Base-by-base conservation (phyloP, 2,113 vertebrate species). In the Neodon shergylaensis region DNA sequence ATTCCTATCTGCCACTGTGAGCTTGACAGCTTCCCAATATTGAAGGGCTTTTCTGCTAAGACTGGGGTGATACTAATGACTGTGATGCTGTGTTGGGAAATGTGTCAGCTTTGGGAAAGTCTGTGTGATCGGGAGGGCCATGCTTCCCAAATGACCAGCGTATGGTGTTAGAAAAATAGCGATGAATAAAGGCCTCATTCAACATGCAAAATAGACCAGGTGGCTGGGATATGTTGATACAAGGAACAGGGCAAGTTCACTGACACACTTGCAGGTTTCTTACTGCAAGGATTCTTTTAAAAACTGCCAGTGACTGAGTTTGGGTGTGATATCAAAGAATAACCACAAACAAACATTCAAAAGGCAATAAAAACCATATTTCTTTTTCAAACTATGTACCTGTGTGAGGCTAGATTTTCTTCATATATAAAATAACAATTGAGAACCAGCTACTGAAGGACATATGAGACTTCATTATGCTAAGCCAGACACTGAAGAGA, bases 11-110 rank as follows among this genome's bases (percentile, higher is more conserved):
- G 96, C 94, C 81, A 81, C 87, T 47, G 90, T 90, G 94, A 95
- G n/a, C 84, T 86, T 97, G 97, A 97, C 94, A 97, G 85, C 77
- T 96, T 95, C 61, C 91, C 73, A 39, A 87, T 84, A 76, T 79
- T 88, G 93, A 82, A 92, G 68, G 88, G 24, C 65, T 93, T 95
- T 94, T 94, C 42, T 58, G 12, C 61, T 90, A 72, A 95, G 90
- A 96, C 76, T 88, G 44, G 81, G 73, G 63, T 85, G 44, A 78
- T 95, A 83, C 44, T 93, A 94, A 91, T 94, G 76, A 96, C 84
- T 65, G 47, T 74, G 31, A 44, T 82, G 82, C 8, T 39, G 36
- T 82, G 49, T 93, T 90, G 76, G 76, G 84, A 93, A 97, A 93
- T 68, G 70, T 96, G 88, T 94, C 54, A 94, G 91, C 90, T 87